phyloP scores from a whole-genome alignment of 2,888 invertebrate species.

The Drosophila koepferae region DNA sequence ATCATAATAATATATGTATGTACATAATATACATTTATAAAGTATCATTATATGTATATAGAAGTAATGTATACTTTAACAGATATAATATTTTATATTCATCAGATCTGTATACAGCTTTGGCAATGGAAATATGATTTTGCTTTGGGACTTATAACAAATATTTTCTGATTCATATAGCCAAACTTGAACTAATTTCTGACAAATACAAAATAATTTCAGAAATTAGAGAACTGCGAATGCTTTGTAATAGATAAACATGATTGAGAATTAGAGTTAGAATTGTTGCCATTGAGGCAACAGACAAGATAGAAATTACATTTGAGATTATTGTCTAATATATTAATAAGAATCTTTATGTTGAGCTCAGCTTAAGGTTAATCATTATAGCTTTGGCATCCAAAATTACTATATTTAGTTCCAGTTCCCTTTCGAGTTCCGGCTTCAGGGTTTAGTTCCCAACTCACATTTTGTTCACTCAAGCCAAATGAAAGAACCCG shows the following conservation, averaged over 20 bases:
- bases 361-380: neutral
- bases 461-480: neutral
- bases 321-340: neutral
- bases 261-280: neutral
- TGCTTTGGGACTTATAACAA: neutral
- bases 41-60: too few relatives aligned
- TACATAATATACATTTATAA: too few relatives aligned
- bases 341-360: neutral
- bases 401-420: neutral
- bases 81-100: too few relatives aligned
- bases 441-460: constrained; percentile 14
- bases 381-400: neutral
- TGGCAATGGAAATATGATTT: neutral
- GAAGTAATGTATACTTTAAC: too few relatives aligned
- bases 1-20: too few relatives aligned
- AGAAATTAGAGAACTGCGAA: neutral
- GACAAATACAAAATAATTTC: neutral
- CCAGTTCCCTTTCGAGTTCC: neutral
- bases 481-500: neutral
- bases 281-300: neutral
- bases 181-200: neutral
- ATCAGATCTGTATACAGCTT: too few relatives aligned
- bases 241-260: neutral
- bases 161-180: neutral
- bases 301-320: neutral